Percentiles rank a stretch among this genome's conserved stretches.
Conservation (phyloP, 2,797 vertebrate genomes). For the Acanthiza pusilla region DNA sequence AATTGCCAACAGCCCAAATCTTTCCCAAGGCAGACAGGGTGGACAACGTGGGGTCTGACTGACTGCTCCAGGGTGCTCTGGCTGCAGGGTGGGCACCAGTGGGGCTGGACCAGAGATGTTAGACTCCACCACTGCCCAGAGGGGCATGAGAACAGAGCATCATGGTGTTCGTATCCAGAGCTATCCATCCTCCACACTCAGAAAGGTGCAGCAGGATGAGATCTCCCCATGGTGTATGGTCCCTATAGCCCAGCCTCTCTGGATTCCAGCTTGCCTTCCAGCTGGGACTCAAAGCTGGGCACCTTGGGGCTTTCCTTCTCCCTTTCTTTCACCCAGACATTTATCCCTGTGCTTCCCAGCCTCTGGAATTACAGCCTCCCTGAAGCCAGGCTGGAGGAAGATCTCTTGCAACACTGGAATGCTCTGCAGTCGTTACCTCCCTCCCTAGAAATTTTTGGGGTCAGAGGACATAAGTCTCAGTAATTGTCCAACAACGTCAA, state of each 20-base stretch:
- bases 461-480: slow-evolving; percentile 58
- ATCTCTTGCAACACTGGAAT: slow-evolving; percentile 64
- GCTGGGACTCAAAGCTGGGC: not conserved
- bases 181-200: not conserved
- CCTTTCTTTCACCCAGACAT: not conserved
- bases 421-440: slow-evolving; percentile 55
- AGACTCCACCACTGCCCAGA: not conserved
- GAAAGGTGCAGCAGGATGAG: not conserved
- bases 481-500: slow-evolving; percentile 50
- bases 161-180: not conserved
- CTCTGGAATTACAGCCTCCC: not conserved
- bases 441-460: slow-evolving; percentile 56
- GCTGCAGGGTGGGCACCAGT: accelerated
- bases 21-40: not conserved
- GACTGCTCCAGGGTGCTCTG: accelerated
- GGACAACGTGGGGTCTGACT: not conserved
- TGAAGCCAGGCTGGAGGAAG: not conserved
- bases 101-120: accelerated
- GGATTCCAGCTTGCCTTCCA: not conserved
- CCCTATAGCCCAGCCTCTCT: not conserved
- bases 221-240: accelerated
- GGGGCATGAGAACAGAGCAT: not conserved
- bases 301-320: not conserved
- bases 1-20: not conserved
- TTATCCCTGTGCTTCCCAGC: not conserved